A percentile compares a stretch with the other conserved stretches of the same genome.
Conservation (phyloP, 1,140 invertebrate species). For the Myzus persicae region DNA sequence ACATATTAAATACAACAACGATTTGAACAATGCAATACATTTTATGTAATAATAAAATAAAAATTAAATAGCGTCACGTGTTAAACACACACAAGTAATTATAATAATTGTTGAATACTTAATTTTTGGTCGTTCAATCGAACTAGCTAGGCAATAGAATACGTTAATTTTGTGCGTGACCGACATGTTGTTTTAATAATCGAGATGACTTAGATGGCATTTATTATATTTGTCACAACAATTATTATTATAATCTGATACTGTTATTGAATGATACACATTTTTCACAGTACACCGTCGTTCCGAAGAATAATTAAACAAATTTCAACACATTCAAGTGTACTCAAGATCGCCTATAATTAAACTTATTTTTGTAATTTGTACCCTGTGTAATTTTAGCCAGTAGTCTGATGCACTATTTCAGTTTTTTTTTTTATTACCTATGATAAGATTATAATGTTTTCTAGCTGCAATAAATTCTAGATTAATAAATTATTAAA, state of each 20-base stretch:
- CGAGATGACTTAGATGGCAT: background rate
- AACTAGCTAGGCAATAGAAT: background rate
- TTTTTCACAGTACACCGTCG: too few species aligned
- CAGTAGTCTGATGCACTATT: too few species aligned
- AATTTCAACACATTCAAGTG: background rate
- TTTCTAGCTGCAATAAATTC: too few species aligned
- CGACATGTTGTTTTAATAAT: background rate
- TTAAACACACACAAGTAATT: background rate
- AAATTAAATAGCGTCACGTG: background rate
- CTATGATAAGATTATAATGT: too few species aligned
- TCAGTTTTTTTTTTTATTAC: too few species aligned
- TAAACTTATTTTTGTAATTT: too few species aligned
- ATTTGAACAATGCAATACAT: background rate
- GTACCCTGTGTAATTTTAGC: too few species aligned
- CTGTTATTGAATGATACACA: background rate
- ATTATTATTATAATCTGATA: background rate
- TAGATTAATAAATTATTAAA: too few species aligned
- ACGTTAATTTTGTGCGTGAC: background rate
- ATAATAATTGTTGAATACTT: background rate
- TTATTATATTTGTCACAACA: background rate
- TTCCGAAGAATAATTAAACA: too few species aligned
- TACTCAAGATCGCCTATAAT: too few species aligned
- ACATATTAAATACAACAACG: background rate
- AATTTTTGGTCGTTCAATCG: background rate
- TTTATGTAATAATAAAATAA: background rate